A percentile compares a stretch with the other conserved stretches of the same genome.
Conservation (phyloP, 37 sponge, comb jelly and placozoan genomes). For the Chondrilla cf. caribensis region DNA sequence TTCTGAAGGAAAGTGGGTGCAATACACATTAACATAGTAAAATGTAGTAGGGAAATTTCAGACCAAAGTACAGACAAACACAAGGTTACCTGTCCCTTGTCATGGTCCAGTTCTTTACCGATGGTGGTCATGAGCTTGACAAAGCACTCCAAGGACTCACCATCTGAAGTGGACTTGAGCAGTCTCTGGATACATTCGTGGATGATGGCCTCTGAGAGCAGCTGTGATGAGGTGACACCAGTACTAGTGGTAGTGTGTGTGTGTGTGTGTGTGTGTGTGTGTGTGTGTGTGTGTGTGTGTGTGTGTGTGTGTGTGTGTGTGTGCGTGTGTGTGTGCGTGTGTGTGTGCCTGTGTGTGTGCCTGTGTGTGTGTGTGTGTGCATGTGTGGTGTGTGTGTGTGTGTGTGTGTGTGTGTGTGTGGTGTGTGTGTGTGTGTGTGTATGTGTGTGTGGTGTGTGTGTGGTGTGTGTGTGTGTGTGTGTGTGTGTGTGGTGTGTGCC, state of each 20-base stretch:
- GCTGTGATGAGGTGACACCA: slow-evolving; percentile 5
- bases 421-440: too few relatives aligned
- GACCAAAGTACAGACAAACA: neutral
- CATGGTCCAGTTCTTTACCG: slow-evolving; percentile 76
- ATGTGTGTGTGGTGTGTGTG: too few relatives aligned
- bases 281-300: too few relatives aligned
- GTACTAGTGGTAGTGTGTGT: neutral
- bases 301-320: too few relatives aligned
- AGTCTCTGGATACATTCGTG: slow-evolving; percentile 77
- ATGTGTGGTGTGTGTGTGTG: too few relatives aligned
- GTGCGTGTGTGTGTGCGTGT: too few relatives aligned
- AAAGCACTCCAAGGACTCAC: slow-evolving; percentile 80
- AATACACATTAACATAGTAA: neutral
- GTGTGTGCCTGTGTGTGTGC: too few relatives aligned
- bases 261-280: too few relatives aligned
- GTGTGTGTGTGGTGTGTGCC: too few relatives aligned
- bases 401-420: too few relatives aligned
- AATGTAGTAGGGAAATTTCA: neutral
- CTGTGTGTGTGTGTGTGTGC: too few relatives aligned
- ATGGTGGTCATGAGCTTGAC: slow-evolving; percentile 71
- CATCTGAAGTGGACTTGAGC: slow-evolving; percentile 58
- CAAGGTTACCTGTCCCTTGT: slow-evolving; percentile 58
- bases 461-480: too few relatives aligned
- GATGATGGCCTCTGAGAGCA: slow-evolving; percentile 83
- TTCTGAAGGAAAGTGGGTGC: slow-evolving; percentile 35